Evolutionary conservation across 2,797 vertebrate species (phyloP), one percentile per base, ranked within the genome.

Genomic region (Dipus sagitta): DNA sequence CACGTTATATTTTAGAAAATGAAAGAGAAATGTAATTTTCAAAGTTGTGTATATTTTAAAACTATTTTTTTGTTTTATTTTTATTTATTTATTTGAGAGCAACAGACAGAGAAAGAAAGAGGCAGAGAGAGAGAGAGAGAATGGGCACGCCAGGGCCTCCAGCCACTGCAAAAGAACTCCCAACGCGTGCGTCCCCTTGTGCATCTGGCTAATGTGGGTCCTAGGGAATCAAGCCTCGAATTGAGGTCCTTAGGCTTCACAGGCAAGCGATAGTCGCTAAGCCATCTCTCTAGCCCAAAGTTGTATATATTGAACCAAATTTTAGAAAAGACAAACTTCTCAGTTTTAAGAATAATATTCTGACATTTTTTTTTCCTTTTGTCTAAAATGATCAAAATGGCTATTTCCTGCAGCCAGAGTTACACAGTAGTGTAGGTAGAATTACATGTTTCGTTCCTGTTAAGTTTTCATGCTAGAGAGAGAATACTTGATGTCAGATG

Each of bases 361-460:
- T 15, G 11, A 64, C 77, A 2, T 1, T 65, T 12, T 67, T 52
- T 30, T 47, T 47, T 47, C 12, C 6, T 28, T 18, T 15, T 38
- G 6, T 28, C 34, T n/a, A 42, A n/a, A 54, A 65, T 58, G 2
- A 26, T 28, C 21, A 76, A 9, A 11, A 13, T 60, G 47, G 10
- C 11, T 24, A 32, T 60, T 92, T 65, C 6, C 0, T 26, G 60
- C 2, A 54, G 13, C 47, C 11, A 90, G 28, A 12, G 6, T 68
- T 30, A 47, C 3, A 28, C 2, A 1, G 9, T 54, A 68, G 0
- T 38, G 0, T 52, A 18, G 26, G 6, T 6, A n/a, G 20, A 15
- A 21, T 54, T 75, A 6, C 64, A 15, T 23, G 13, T 7, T 26
- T 2, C 20, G 6, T 83, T 64, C 30, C 52, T 38, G 23, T 9